Conservation (phyloP, 2,113 vertebrate genomes). For the Garra rufa region DNA sequence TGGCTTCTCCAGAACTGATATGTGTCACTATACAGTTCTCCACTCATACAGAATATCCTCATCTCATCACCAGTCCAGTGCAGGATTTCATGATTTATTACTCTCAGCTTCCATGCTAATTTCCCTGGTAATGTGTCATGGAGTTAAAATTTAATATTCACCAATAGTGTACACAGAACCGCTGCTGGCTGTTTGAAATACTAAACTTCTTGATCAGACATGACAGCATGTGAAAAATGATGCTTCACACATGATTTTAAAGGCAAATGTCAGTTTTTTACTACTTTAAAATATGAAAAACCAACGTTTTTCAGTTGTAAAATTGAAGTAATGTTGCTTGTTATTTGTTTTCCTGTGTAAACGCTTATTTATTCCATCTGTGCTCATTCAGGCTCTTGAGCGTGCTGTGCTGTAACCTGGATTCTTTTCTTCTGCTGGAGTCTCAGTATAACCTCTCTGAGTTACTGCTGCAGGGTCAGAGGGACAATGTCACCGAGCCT, state of each 20-base stretch:
- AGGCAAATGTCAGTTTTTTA: background rate
- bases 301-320: background rate
- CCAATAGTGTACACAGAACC: background rate
- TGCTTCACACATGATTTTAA: background rate
- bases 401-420: slow-evolving; percentile 88
- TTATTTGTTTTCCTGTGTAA: background rate
- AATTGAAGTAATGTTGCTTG: background rate
- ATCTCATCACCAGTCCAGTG: background rate
- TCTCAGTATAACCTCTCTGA: slow-evolving; percentile 86
- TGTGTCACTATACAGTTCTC: background rate
- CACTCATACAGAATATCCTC: slow-evolving; percentile 7
- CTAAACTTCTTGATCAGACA: background rate
- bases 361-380: background rate
- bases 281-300: background rate
- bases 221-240: background rate
- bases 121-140: background rate
- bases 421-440: slow-evolving; percentile 88
- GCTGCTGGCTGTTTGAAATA: background rate
- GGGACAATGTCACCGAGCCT: slow-evolving; percentile 78
- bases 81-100: slow-evolving; percentile 23
- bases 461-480: slow-evolving; percentile 84
- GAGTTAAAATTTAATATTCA: background rate
- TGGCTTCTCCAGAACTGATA: background rate
- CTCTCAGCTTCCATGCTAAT: slow-evolving; percentile 10
- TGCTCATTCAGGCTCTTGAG: slow-evolving; percentile 82